Evolutionary conservation across 2,888 invertebrate genomes (phyloP).

Genomic region (Entomobrya proxima): DNA sequence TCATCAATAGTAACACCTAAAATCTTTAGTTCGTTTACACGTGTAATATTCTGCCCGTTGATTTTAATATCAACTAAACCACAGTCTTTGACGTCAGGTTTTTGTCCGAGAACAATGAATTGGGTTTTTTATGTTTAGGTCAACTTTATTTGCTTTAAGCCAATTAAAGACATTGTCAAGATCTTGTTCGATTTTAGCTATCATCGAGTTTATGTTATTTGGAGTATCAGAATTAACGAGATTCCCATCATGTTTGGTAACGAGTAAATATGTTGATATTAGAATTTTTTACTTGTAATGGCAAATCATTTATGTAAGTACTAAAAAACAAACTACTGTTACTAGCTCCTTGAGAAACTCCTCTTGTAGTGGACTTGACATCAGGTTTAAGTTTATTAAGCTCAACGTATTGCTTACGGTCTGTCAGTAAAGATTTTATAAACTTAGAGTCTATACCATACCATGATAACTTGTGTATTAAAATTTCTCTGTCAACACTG

Average conservation of each 20-base stretch:
- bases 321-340: too few species aligned
- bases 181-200: constrained; percentile 6
- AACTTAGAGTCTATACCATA: constrained; percentile 46
- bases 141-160: constrained; percentile 39
- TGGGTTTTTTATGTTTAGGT: constrained; percentile 42
- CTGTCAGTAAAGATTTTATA: constrained; percentile 12
- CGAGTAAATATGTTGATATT: constrained; percentile 22
- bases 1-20: neutral
- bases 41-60: neutral
- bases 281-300: too few species aligned
- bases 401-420: constrained; percentile 39
- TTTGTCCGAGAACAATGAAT: neutral
- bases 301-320: too few species aligned
- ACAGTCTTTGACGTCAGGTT: too few species aligned
- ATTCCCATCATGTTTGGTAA: constrained; percentile 47
- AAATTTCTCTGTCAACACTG: too few species aligned
- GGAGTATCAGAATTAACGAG: neutral
- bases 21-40: neutral
- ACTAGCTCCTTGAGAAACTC: neutral
- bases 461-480: constrained; percentile 48
- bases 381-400: neutral
- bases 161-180: neutral
- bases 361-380: neutral
- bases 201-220: neutral
- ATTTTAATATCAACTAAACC: neutral